Evolutionary conservation across 2,888 invertebrate genomes (phyloP).

Genomic region (Amphipyra berbera): DNA sequence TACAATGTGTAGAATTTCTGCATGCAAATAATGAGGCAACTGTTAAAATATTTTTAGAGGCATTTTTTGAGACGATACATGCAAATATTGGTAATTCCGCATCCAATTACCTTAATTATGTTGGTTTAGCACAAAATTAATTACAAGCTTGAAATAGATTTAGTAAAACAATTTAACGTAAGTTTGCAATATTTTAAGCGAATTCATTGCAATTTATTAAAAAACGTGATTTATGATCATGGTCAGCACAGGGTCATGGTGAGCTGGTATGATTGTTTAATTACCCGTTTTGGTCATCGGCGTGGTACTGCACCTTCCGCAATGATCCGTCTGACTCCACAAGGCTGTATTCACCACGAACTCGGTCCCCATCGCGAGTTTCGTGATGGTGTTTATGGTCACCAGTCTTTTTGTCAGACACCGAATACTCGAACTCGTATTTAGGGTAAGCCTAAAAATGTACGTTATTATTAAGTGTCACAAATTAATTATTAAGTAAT

Average conservation of each 20-base stretch:
- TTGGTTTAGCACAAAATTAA: conserved; percentile 16
- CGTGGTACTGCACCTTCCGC: conserved; percentile 89
- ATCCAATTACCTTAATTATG: conserved; percentile 7
- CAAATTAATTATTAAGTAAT: conserved; percentile 7
- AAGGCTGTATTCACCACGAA: conserved; percentile 89
- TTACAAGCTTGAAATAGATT: conserved; percentile 22
- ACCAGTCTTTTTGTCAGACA: conserved; percentile 89
- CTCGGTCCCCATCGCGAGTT: conserved; percentile 88
- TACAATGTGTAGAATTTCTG: neutral
- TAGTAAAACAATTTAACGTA: conserved; percentile 26
- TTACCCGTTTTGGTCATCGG: conserved; percentile 90
- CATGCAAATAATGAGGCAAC: neutral
- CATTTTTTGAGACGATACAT: neutral
- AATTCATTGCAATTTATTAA: conserved; percentile 21
- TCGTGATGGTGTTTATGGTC: conserved; percentile 90
- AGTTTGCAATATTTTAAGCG: conserved; percentile 12
- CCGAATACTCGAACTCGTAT: conserved; percentile 90
- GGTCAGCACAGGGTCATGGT: conserved; percentile 40
- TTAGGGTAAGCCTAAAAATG: conserved; percentile 85
- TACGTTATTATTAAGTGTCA: neutral
- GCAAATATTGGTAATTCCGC: neutral
- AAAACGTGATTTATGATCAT: conserved; percentile 51
- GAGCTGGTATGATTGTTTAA: conserved; percentile 56
- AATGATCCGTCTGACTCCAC: conserved; percentile 90
- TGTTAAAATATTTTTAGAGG: neutral